Conservation (phyloP, 2,888 invertebrate genomes). For the Amiota mariae region DNA sequence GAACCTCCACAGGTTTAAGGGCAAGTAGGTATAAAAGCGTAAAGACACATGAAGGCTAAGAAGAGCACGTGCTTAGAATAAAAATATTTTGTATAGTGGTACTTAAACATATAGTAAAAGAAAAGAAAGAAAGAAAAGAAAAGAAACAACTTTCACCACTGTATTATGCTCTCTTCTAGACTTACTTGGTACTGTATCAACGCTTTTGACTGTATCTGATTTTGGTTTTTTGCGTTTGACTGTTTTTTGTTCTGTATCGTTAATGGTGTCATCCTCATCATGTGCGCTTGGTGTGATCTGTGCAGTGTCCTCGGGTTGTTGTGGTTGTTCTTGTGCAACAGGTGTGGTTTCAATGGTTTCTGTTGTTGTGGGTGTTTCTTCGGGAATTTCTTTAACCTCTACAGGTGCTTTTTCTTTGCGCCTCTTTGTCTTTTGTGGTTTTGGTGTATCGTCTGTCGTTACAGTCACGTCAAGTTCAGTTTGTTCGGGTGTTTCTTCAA, state of each 20-base stretch:
- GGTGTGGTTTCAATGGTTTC: slow-evolving; percentile 54
- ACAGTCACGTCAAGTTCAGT: slow-evolving; percentile 34
- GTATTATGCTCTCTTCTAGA: slow-evolving; percentile 59
- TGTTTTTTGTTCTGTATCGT: slow-evolving; percentile 72
- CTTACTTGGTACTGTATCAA: slow-evolving; percentile 71
- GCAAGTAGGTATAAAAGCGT: slow-evolving; percentile 19
- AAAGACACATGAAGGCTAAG: slow-evolving; percentile 23
- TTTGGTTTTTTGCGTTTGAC: slow-evolving; percentile 72
- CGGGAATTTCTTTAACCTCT: slow-evolving; percentile 51
- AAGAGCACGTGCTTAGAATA: slow-evolving; percentile 20
- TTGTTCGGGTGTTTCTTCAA: slow-evolving; percentile 41
- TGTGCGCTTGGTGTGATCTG: slow-evolving; percentile 71
- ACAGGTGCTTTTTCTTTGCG: slow-evolving; percentile 65
- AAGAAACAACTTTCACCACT: slow-evolving; percentile 5
- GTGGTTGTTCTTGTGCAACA: slow-evolving; percentile 46
- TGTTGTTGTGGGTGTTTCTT: slow-evolving; percentile 56
- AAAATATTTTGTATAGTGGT: neutral
- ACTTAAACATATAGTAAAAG: no score
- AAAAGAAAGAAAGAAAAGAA: neutral
- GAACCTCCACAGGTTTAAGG: slow-evolving; percentile 12
- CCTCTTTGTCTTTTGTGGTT: slow-evolving; percentile 58
- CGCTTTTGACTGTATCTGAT: slow-evolving; percentile 62
- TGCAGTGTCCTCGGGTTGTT: slow-evolving; percentile 66
- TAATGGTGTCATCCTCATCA: slow-evolving; percentile 69
- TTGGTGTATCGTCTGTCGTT: slow-evolving; percentile 36